Evolutionary conservation across 2,113 vertebrate genomes (phyloP).

Genomic region (Menura novaehollandiae): DNA sequence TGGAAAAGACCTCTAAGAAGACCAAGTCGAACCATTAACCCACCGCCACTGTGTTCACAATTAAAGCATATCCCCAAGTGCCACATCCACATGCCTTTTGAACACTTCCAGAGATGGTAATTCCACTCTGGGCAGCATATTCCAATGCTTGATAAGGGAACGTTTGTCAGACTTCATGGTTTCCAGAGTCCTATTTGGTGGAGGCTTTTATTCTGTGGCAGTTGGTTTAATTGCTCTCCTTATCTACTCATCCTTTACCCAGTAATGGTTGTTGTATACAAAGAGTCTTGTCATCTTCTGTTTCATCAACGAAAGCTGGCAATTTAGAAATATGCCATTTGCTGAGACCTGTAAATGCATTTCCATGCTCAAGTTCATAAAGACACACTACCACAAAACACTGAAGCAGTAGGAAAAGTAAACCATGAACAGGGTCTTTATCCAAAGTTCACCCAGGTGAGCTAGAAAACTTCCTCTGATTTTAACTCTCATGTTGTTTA

Average conservation of each 20-base stretch:
- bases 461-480: not conserved
- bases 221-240: not conserved
- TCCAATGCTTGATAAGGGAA: not conserved
- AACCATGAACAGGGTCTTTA: not conserved
- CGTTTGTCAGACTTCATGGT: not conserved
- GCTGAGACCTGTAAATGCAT: not conserved
- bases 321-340: not conserved
- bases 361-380: not conserved
- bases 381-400: not conserved
- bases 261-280: not conserved
- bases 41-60: not conserved
- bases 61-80: not conserved
- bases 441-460: not conserved
- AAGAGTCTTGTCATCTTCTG: not conserved
- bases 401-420: not conserved
- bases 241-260: not conserved
- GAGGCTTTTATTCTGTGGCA: not conserved
- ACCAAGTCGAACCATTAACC: not conserved
- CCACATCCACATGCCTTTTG: not conserved
- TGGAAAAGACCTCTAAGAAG: not conserved
- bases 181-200: not conserved
- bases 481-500: not conserved
- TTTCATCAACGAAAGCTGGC: not conserved
- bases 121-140: not conserved
- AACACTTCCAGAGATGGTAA: not conserved